Percentiles rank a stretch among this genome's conserved stretches.
Evolutionary conservation across 2,797 vertebrate genomes (phyloP).

Genomic region (Galagoides demidoff): DNA sequence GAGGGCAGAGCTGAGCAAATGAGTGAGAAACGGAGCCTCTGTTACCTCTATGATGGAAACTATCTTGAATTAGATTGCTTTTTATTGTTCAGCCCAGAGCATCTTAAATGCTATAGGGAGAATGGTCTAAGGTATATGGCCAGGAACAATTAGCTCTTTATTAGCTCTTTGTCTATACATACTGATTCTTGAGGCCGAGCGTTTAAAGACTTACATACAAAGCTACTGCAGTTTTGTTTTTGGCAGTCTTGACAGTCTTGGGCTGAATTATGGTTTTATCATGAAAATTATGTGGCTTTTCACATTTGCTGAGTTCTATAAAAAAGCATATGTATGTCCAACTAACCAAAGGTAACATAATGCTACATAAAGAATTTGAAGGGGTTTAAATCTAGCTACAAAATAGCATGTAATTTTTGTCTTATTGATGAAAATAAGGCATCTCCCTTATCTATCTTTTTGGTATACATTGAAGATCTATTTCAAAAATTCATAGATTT

Average conservation of each 20-base stretch:
- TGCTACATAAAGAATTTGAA: slow-evolving; percentile 21
- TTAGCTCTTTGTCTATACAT: not conserved
- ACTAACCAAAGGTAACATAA: not conserved
- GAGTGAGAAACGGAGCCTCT: not conserved
- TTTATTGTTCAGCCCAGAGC: not conserved
- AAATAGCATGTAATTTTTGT: not conserved
- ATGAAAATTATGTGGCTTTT: not conserved
- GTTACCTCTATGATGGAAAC: not conserved
- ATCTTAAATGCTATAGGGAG: not conserved
- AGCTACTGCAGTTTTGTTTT: not conserved
- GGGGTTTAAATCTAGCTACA: not conserved
- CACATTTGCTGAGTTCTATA: not conserved
- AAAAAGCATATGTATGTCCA: not conserved
- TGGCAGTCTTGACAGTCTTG: not conserved
- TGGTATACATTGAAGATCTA: not conserved
- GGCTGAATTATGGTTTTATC: not conserved
- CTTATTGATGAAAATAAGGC: slow-evolving; percentile 46
- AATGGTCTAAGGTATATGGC: not conserved
- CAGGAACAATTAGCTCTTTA: not conserved
- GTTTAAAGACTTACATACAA: slow-evolving; percentile 21
- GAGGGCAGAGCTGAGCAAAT: not conserved
- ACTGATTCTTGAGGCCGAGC: not conserved
- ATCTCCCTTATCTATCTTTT: not conserved
- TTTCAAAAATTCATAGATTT: not conserved
- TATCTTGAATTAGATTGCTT: not conserved